Conservation (phyloP, 2,113 vertebrate species). For the Cavia porcellus region DNA sequence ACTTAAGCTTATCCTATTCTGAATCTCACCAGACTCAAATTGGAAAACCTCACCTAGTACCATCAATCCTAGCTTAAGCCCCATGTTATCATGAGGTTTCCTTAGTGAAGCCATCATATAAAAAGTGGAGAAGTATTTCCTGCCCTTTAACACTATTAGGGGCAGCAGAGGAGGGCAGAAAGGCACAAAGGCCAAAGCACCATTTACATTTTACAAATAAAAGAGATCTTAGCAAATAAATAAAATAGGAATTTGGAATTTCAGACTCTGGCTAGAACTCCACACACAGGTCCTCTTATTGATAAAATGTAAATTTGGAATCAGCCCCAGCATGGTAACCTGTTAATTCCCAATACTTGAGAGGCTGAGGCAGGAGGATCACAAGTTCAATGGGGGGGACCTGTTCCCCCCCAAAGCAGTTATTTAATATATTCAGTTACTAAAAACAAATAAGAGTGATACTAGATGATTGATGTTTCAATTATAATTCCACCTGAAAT, state of each 20-base stretch:
- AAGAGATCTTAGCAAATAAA: constrained; percentile 13
- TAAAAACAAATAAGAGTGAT: neutral
- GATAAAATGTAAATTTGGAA: constrained; percentile 27
- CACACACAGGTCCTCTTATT: neutral
- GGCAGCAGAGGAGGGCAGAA: neutral
- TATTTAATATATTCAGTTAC: neutral
- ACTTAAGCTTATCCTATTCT: constrained; percentile 25
- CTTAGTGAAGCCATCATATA: neutral
- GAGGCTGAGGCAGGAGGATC: neutral
- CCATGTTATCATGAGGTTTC: neutral
- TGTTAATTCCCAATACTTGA: neutral
- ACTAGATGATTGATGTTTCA: neutral
- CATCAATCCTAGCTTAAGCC: neutral
- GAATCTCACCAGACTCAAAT: constrained; percentile 23
- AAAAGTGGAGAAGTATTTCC: neutral
- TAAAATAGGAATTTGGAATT: constrained; percentile 53
- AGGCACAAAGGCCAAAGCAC: neutral
- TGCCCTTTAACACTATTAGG: constrained; percentile 10
- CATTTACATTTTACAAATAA: constrained; percentile 37
- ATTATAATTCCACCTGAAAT: neutral
- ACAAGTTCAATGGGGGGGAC: neutral
- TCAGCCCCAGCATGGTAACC: neutral
- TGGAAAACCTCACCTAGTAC: neutral
- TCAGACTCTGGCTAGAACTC: neutral
- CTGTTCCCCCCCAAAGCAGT: neutral